Evolutionary conservation across 2,888 invertebrate species (phyloP), one percentile per base, ranked within the genome.

Genomic region (Drosophila antonietae): DNA sequence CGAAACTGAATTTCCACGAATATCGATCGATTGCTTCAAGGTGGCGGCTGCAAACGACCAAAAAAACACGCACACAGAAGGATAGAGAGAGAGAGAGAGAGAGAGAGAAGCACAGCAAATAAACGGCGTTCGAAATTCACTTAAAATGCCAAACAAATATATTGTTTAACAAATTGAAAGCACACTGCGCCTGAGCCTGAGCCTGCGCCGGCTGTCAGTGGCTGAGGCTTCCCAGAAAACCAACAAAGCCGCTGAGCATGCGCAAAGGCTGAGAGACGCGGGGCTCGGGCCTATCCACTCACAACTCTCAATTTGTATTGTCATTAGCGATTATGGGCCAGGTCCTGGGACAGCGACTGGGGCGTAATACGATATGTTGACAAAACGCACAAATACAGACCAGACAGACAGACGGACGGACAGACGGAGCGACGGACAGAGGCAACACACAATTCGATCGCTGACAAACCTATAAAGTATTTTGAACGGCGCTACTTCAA

Each of bases 401-500:
- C 33, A 57, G 60, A 63, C 68, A 64, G 58, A 65, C 55, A 69
- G 47, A 15, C 51, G 20, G 65, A 65, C 63, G 47, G 47, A 56
- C 41, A 44, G 65, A 63, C 68, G 56, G 55, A 64, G 28, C 61
- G 20, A 23, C 39, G 37, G 23, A 73, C 20, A 43, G 2, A 43
- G 2, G 15, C 39, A 28, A 63, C 67, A 57, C 55, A 70, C 71
- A 51, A 49, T 52, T 68, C 60, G 81, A 77, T 78, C 60, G 72
- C 88, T 83, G 90, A 90, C 89, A 87, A 87, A 70, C 87, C 79
- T 68, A 89, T 90, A 89, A 89, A 86, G 66, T 74, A 77, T 81
- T 89, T 73, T 20, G 57, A 67, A 87, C 88, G 87, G 88, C 88
- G 87, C 89, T 90, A 89, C 88, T 81, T 87, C 88, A 90, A 81